Evolutionary conservation across 1,140 invertebrate species (phyloP).

Genomic region (Caenorhabditis latens): DNA sequence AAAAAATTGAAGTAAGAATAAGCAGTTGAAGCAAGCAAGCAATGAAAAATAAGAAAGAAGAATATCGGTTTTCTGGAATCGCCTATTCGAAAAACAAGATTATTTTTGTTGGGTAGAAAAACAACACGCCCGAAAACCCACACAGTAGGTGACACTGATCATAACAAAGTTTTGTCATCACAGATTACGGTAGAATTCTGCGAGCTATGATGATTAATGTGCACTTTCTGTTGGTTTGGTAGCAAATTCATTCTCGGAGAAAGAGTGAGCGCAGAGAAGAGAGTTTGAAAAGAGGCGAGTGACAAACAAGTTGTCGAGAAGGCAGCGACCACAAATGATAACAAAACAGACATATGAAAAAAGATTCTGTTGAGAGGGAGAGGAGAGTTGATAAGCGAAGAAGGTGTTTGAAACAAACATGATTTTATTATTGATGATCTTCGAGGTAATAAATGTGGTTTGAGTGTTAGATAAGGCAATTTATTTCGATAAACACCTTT

Average conservation of each 20-base stretch:
- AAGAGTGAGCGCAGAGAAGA: neutral
- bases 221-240: no score
- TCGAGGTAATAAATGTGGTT: neutral
- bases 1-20: neutral
- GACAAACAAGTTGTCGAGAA: slow-evolving; percentile 12
- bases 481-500: no score
- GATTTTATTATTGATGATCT: slow-evolving; percentile 9
- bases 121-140: neutral
- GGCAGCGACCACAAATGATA: neutral
- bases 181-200: neutral
- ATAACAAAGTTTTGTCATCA: neutral
- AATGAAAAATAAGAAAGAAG: slow-evolving; percentile 21
- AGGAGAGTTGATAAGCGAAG: neutral
- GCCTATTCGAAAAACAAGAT: slow-evolving; percentile 35
- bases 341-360: neutral
- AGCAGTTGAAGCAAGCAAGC: neutral
- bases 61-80: slow-evolving; percentile 41
- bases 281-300: neutral
- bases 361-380: neutral
- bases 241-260: neutral
- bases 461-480: neutral
- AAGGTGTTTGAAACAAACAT: slow-evolving; percentile 7
- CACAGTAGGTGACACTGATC: neutral
- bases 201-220: no score
- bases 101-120: neutral